Percentiles rank a stretch among this genome's conserved stretches.
Conservation (phyloP, 2,797 vertebrate genomes). For the Agapornis canus region DNA sequence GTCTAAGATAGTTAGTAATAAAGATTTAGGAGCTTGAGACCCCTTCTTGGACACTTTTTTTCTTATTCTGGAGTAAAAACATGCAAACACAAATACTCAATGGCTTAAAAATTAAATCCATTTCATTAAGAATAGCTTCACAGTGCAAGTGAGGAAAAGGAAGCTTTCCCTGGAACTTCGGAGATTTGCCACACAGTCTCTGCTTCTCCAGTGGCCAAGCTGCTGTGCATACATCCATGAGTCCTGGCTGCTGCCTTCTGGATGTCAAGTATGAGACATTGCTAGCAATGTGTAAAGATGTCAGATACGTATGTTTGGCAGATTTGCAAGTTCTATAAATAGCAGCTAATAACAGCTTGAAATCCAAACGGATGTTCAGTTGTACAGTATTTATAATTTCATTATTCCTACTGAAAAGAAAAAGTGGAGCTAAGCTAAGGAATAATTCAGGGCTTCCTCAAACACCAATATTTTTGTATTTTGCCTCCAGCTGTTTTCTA, state of each 20-base stretch:
- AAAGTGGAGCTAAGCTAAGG: neutral
- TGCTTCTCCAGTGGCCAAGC: neutral
- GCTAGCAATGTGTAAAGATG: neutral
- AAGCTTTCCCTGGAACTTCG: neutral
- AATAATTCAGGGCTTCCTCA: neutral
- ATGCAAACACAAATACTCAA: neutral
- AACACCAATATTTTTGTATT: accelerated
- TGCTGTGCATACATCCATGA: accelerated
- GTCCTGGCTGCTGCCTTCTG: neutral
- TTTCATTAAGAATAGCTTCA: neutral
- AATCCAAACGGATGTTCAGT: neutral
- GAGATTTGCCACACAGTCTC: neutral
- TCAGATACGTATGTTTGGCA: neutral
- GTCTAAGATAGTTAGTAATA: neutral
- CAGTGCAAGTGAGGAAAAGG: neutral
- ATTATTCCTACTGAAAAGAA: neutral
- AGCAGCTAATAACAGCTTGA: neutral
- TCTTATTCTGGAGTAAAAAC: neutral
- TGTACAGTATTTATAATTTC: neutral
- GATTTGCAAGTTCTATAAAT: neutral
- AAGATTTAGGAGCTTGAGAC: neutral
- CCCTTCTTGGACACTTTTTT: neutral
- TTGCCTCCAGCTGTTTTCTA: neutral
- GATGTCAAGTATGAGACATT: neutral
- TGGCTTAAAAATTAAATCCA: neutral